A percentile compares a stretch with the other conserved stretches of the same genome.
phyloP scores from a whole-genome alignment of 2,888 invertebrate genomes.

The Salpingus planirostris region DNA sequence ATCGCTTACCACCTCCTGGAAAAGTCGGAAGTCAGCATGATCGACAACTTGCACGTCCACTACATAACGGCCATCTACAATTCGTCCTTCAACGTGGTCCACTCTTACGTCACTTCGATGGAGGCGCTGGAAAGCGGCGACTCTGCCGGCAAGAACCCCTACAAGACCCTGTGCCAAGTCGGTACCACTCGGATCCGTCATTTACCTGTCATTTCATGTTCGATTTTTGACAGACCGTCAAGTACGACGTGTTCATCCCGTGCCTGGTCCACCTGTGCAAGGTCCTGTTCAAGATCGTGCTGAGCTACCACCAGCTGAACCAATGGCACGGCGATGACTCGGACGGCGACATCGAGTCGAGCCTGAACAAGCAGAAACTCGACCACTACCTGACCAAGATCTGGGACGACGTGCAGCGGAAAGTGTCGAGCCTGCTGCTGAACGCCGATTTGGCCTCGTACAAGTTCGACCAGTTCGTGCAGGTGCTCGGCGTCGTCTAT shows the following conservation, averaged over 20 bases:
- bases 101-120: slow-evolving; percentile 42
- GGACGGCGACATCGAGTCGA: slow-evolving; percentile 50
- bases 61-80: slow-evolving; percentile 88
- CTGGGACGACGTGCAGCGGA: slow-evolving; percentile 92
- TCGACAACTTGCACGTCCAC: slow-evolving; percentile 89
- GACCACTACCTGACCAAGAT: slow-evolving; percentile 77
- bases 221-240: slow-evolving; percentile 38
- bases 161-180: slow-evolving; percentile 70
- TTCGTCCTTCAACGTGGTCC: slow-evolving; percentile 53
- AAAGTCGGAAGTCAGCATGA: slow-evolving; percentile 83
- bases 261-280: slow-evolving; percentile 83
- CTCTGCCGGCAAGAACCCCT: slow-evolving; percentile 58
- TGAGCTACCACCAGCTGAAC: slow-evolving; percentile 68
- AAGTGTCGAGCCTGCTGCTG: slow-evolving; percentile 72
- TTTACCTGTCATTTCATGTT: not conserved
- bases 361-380: slow-evolving; percentile 74
- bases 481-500: slow-evolving; percentile 78
- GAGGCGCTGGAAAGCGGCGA: slow-evolving; percentile 33
- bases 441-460: slow-evolving; percentile 75
- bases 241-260: slow-evolving; percentile 54
- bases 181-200: not conserved
- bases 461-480: slow-evolving; percentile 90
- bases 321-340: slow-evolving; percentile 61
- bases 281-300: slow-evolving; percentile 72
- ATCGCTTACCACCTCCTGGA: slow-evolving; percentile 82